Evolutionary conservation across 2,888 invertebrate species (phyloP), one percentile per base, ranked within the genome.

Genomic region (Drosophila parthenogenetica): DNA sequence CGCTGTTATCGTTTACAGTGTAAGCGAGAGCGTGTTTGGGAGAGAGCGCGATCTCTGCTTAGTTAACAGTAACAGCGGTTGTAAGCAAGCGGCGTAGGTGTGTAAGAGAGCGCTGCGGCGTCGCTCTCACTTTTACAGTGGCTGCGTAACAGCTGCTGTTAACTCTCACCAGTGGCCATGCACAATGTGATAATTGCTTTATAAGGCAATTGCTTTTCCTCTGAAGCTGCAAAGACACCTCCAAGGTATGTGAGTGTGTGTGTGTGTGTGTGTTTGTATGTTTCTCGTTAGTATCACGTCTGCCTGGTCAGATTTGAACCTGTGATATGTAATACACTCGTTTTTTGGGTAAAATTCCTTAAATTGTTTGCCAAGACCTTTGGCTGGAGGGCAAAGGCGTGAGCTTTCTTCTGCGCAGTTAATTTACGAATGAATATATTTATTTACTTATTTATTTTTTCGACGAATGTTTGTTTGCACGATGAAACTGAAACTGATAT

Each of bases 291-390:
- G 54, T 48, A 61, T 60, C 61, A 77, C 60, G 73, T 65, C 55
- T 65, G 39, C 35, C 54, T 32, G 35, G n/a, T 8, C 37, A 77
- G 77, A 77, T 77, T 35, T 42, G 22, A 76, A 68, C 63, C 60
- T 46, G 54, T n/a, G 75, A 75, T 75, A 76, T 69, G 77, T 64
- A 73, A 70, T 55, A 64, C 58, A 69, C 35, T 71, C 19, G 40
- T 16, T 39, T 51, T 48, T 64, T 57, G 39, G 68, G 37, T 48
- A 32, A 70, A 72, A 75, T 75, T 76, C 75, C 75, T 75, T 69
- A 75, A 69, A 75, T 75, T 72, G 75, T 75, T 76, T 72, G 75
- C 68, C 58, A 58, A 76, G 77, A 76, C 75, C 75, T 75, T 76
- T 75, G 75, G 55, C 73, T 49, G 39, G 49, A 45, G 57, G 51